Base-by-base conservation (phyloP, 2,797 vertebrate genomes). In the Geotrypetes seraphini region DNA sequence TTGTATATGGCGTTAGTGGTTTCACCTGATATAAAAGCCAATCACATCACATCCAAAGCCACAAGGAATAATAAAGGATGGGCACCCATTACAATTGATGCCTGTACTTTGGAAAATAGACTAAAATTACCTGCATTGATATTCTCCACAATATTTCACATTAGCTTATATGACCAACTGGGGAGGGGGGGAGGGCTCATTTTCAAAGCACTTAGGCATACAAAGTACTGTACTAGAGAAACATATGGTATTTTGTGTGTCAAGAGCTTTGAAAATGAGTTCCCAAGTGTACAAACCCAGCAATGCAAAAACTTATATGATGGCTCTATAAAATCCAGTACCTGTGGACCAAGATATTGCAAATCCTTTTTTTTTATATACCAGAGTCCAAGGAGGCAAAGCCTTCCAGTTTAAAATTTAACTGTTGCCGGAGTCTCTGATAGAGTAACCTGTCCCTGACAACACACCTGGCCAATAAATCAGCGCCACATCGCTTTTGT, bases 391-490 rank as follows among this genome's bases (percentile, higher is more conserved):
- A 21, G 10, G 33, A 44, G 23, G 23, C 39, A 16, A 53, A 25
- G 33, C 18, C 29, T 43, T 33, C 10, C 24, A 38, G 57, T 46
- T 73, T 70, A 64, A 65, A 71, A 46, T 70, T 60, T 69, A 73
- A 75, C 60, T 30, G 25, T 43, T 39, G 19, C 40, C 33, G 31
- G 32, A 25, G 19, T 53, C 29, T 43, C 59, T 27, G 47, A 62
- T 47, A 56, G 28, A 69, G 70, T 58, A 56, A 29, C 26, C 27
- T 39, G 43, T 25, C 36, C 61, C 52, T 66, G 56, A 70, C 49
- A 64, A 63, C 68, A 73, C 69, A 76, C 67, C 73, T 75, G 73
- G 63, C 56, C 25, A 22, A 36, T 68, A 77, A 69, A 75, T 75
- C 71, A 62, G 16, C 36, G 60, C 42, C 61, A 28, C 66, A 60